Conservation (phyloP, 2,797 vertebrate genomes). For the Darevskia mixta region DNA sequence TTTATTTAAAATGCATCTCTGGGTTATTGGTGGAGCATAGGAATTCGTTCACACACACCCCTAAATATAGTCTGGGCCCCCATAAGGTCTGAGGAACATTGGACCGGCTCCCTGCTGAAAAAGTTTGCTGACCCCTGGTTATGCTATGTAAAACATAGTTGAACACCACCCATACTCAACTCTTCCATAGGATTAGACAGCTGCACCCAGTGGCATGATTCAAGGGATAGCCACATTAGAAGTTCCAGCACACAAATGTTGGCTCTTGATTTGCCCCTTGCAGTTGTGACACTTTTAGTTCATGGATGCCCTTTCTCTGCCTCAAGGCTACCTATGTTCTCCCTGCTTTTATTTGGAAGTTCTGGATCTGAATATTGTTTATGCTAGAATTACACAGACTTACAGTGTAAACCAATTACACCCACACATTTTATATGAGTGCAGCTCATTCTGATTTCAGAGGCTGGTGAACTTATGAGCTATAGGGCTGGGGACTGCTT, state of each 20-base stretch:
- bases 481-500: background rate
- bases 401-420: background rate
- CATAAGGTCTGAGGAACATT: too few relatives aligned
- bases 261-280: background rate
- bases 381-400: background rate
- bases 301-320: background rate
- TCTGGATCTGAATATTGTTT: conserved; percentile 2
- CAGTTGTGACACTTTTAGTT: background rate
- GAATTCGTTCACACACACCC: too few relatives aligned
- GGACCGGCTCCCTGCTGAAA: too few relatives aligned
- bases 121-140: too few relatives aligned
- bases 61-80: too few relatives aligned
- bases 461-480: background rate
- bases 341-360: background rate
- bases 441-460: background rate
- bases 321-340: background rate
- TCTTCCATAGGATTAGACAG: background rate
- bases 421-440: background rate
- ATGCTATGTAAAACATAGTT: too few relatives aligned
- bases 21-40: too few relatives aligned
- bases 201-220: background rate
- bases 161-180: too few relatives aligned
- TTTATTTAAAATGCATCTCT: too few relatives aligned
- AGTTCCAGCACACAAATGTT: background rate
- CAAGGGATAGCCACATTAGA: background rate